Conservation (phyloP, 1,140 invertebrate genomes). For the Caerostris extrusa region DNA sequence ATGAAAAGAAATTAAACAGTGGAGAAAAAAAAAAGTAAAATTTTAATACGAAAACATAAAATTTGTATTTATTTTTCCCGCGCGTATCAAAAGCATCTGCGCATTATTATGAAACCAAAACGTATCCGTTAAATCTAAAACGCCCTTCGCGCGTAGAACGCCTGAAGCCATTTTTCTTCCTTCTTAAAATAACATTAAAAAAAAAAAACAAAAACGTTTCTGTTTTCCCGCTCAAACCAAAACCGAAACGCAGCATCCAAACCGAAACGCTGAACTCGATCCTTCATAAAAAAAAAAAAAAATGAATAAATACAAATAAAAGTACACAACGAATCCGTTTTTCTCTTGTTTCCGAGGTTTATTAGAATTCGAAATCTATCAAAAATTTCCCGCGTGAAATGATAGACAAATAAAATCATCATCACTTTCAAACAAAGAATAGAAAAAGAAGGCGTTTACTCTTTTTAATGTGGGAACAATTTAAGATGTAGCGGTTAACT, state of each 20-base stretch:
- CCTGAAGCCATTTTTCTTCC: background rate
- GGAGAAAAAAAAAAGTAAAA: too few species aligned
- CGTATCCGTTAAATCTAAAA: background rate
- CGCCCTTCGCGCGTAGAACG: background rate
- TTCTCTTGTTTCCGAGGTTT: background rate
- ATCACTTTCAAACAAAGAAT: background rate
- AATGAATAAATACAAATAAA: background rate
- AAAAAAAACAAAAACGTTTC: background rate
- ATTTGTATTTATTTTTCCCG: too few species aligned
- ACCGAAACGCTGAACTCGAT: background rate
- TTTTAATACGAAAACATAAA: too few species aligned
- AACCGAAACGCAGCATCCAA: background rate
- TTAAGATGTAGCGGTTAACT: conserved; percentile 26
- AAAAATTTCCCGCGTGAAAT: background rate
- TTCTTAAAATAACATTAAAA: background rate
- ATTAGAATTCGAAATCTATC: background rate
- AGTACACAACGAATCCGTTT: background rate
- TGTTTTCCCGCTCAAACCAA: background rate
- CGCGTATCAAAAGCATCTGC: too few species aligned
- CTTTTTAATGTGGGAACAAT: background rate
- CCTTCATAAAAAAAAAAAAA: background rate
- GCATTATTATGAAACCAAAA: too few species aligned
- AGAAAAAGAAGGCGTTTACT: conserved; percentile 16
- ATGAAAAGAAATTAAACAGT: too few species aligned
- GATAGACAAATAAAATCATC: background rate